phyloP scores from a whole-genome alignment of 2,113 vertebrate genomes.

The Telmatochromis brachygnathus region DNA sequence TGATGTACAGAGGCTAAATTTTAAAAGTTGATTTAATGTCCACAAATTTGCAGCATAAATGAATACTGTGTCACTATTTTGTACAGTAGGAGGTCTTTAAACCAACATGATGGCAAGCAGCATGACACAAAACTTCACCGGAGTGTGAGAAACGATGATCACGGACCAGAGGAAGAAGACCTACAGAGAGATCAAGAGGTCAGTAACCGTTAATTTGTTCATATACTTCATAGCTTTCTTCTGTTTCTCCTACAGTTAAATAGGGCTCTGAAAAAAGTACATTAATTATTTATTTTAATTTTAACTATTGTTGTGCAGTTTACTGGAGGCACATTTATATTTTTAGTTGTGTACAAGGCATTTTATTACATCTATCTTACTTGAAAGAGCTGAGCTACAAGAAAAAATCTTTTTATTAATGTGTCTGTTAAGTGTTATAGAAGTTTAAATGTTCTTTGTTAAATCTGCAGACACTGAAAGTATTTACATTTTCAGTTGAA shows the following conservation, averaged over 20 bases:
- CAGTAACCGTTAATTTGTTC: not conserved
- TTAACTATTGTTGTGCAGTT: not conserved
- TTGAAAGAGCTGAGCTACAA: not conserved
- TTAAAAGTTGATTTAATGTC: not conserved
- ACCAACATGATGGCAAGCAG: not conserved
- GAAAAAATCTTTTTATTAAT: too few species aligned
- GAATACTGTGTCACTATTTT: not conserved
- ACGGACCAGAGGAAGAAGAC: not conserved
- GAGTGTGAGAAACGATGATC: not conserved
- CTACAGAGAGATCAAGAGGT: not conserved
- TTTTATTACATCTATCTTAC: not conserved
- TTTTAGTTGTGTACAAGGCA: not conserved
- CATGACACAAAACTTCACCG: not conserved
- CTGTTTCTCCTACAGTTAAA: not conserved
- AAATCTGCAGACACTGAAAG: not conserved
- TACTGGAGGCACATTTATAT: not conserved
- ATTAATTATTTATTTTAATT: not conserved
- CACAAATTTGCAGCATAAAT: not conserved
- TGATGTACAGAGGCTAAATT: not conserved
- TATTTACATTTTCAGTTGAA: not conserved
- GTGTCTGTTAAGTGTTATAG: not conserved
- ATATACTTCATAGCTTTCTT: not conserved
- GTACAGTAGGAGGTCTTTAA: not conserved
- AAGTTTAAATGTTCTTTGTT: not conserved
- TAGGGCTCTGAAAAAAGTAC: not conserved